These are phyloP conservation scores for Euwallacea fornicatus DNA, from an alignment of 1,140 invertebrate species.

Conservation along the genomic window DNA sequence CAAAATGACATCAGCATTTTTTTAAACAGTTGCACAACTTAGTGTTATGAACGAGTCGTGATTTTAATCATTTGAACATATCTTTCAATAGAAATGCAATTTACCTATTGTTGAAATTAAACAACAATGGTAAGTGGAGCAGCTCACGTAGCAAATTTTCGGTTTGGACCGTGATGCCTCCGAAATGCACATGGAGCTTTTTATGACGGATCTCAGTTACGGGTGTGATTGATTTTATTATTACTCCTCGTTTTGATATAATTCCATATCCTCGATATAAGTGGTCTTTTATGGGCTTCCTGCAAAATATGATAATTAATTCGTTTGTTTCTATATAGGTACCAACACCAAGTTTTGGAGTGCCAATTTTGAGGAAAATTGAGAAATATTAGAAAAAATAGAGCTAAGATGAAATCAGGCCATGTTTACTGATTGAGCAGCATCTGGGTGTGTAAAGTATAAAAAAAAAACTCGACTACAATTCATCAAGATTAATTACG, in stretches of 20 bases:
- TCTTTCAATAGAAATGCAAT: neutral
- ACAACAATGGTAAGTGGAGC: neutral
- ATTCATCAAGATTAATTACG: too few species aligned
- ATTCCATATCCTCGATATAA: constrained; percentile 62
- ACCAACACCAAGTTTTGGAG: too few species aligned
- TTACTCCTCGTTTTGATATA: constrained; percentile 51
- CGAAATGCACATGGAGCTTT: neutral
- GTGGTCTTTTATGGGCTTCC: constrained; percentile 60
- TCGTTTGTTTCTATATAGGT: too few species aligned
- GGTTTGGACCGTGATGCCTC: neutral
- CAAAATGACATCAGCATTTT: too few species aligned
- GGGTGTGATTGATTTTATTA: neutral
- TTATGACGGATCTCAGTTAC: neutral
- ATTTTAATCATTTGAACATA: neutral
- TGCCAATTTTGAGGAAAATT: too few species aligned
- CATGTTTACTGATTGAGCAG: neutral
- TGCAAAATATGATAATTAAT: constrained; percentile 17
- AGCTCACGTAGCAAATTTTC: neutral
- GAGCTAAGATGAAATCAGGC: neutral
- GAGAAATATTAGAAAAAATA: constrained; percentile 9
- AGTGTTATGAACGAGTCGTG: too few species aligned
- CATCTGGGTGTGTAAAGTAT: too few species aligned
- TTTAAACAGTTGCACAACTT: too few species aligned
- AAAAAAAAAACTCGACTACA: too few species aligned
- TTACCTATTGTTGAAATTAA: neutral